Conservation (phyloP, 2,888 invertebrate species). For the Tipula helvola region DNA sequence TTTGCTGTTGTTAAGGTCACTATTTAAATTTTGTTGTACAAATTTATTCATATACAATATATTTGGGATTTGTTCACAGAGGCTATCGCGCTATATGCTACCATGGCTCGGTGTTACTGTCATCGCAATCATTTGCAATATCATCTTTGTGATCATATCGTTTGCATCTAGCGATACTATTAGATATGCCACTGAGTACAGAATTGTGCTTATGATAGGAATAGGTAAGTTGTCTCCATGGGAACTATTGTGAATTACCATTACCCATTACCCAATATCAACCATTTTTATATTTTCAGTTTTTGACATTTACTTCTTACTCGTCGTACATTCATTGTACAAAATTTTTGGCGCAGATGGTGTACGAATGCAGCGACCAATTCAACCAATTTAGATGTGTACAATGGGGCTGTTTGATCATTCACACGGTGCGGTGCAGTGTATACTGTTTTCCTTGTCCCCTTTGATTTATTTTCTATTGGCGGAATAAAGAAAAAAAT, state of each 20-base stretch:
- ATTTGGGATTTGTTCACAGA: not conserved
- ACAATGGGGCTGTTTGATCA: no score
- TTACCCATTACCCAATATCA: no score
- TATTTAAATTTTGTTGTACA: not conserved
- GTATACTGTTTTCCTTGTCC: no score
- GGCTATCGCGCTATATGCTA: not conserved
- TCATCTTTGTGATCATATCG: not conserved
- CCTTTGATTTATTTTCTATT: no score
- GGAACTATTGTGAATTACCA: not conserved
- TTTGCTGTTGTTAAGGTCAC: not conserved
- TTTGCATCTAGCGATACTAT: not conserved
- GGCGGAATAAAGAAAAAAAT: no score
- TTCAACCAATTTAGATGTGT: not conserved
- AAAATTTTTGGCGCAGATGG: not conserved
- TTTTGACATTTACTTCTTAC: not conserved
- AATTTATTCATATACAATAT: not conserved
- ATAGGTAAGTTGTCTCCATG: not conserved
- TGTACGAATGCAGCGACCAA: not conserved
- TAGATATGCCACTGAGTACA: not conserved
- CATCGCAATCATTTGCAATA: not conserved
- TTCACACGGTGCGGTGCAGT: no score
- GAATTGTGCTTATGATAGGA: not conserved
- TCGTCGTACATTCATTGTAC: not conserved
- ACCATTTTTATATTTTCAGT: not conserved
- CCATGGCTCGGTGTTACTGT: not conserved